These are phyloP conservation scores for Platalea minor DNA, from an alignment of 2,797 vertebrate genomes.

Conservation along the genomic window DNA sequence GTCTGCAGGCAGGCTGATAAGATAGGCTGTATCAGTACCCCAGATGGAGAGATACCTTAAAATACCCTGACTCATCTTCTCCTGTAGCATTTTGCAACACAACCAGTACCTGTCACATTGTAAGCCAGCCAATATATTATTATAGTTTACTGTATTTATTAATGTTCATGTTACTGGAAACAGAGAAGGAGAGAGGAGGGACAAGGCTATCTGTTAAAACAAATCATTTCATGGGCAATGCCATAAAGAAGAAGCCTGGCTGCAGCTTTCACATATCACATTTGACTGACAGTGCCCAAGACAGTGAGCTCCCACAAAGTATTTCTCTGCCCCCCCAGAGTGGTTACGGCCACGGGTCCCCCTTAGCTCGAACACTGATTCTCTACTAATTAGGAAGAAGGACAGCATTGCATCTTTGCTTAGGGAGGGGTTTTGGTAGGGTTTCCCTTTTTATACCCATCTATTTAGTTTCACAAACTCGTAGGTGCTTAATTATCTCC, in stretches of 20 bases:
- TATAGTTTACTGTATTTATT: not conserved
- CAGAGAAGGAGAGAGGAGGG: not conserved
- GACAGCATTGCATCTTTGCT: not conserved
- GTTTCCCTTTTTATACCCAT: not conserved
- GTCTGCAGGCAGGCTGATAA: not conserved
- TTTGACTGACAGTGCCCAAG: not conserved
- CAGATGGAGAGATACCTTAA: not conserved
- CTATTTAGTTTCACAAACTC: not conserved
- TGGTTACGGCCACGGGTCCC: fast-evolving
- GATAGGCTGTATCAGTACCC: not conserved
- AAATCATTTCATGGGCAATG: not conserved
- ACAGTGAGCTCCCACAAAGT: not conserved
- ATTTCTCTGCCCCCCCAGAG: not conserved
- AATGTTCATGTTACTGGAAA: not conserved
- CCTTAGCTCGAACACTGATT: fast-evolving
- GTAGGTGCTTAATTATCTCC: not conserved
- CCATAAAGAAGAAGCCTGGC: not conserved
- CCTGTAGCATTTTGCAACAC: not conserved
- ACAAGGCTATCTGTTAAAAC: not conserved
- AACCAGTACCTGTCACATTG: not conserved
- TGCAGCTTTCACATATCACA: not conserved
- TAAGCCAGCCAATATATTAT: not conserved
- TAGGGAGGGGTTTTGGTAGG: not conserved
- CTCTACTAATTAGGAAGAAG: not conserved
- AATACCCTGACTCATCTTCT: not conserved